phyloP scores from a whole-genome alignment of 1,140 invertebrate genomes.

The Euura lappo region DNA sequence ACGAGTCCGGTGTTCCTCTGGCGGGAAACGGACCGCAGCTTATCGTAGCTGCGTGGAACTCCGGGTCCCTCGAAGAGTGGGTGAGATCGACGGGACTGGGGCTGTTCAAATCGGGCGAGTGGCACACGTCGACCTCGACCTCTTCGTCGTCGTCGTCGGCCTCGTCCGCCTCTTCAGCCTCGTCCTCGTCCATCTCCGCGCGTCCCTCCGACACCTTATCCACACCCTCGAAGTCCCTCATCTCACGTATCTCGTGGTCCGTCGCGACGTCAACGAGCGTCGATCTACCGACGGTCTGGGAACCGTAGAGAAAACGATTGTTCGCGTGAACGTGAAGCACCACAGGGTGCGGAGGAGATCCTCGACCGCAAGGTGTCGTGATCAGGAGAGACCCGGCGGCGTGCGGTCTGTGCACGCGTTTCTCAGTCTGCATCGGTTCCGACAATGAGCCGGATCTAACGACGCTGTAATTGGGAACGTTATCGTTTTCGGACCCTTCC shows the following conservation, averaged over 20 bases:
- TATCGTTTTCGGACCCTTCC: too few relatives aligned
- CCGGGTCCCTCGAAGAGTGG: conserved; percentile 44
- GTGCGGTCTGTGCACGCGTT: background rate
- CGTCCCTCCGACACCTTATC: conserved; percentile 39
- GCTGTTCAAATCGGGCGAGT: conserved; percentile 42
- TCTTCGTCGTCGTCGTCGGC: conserved; percentile 50
- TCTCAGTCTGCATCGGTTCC: conserved; percentile 1
- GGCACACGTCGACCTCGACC: conserved; percentile 53
- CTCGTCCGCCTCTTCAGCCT: conserved; percentile 31
- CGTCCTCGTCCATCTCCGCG: conserved; percentile 32
- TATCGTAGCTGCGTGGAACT: conserved; percentile 30
- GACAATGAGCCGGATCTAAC: background rate
- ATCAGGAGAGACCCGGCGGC: background rate
- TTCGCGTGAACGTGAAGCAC: background rate
- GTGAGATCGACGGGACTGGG: conserved; percentile 57
- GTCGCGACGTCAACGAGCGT: background rate
- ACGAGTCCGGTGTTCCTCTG: conserved; percentile 30
- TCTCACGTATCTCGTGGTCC: background rate
- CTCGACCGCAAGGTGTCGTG: background rate
- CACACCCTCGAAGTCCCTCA: conserved; percentile 8
- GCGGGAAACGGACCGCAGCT: conserved; percentile 45
- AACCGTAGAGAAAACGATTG: background rate
- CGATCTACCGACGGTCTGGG: background rate
- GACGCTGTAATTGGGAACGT: too few relatives aligned
- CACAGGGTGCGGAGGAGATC: background rate